Percentiles rank a stretch among this genome's conserved stretches.
These are phyloP conservation scores for Drosophila micromelanica DNA, from an alignment of 1,140 invertebrate genomes.

Conservation along the genomic window DNA sequence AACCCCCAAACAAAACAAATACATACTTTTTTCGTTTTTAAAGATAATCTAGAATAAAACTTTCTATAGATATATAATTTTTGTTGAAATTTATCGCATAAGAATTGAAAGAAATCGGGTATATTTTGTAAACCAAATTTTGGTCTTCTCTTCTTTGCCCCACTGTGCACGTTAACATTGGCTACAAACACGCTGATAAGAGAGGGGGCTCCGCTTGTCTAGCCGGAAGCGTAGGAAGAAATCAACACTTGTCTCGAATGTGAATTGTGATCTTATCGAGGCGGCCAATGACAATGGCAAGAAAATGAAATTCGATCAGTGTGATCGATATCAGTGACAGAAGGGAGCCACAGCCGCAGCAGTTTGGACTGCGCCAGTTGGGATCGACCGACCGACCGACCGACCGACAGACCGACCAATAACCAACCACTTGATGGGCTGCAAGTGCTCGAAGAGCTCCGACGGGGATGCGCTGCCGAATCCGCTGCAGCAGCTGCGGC, in stretches of 20 bases:
- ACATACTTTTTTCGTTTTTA: too few relatives aligned
- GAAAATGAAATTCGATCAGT: constrained; percentile 28
- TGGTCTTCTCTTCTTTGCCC: not conserved
- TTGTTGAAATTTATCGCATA: too few relatives aligned
- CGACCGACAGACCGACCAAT: too few relatives aligned
- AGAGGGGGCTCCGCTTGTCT: constrained; percentile 6
- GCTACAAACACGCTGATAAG: constrained; percentile 17
- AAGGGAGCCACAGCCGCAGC: constrained; percentile 1
- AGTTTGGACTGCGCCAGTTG: not conserved
- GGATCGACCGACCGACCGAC: too few relatives aligned
- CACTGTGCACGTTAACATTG: constrained; percentile 31
- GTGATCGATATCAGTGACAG: constrained; percentile 30
- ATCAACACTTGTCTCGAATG: constrained; percentile 12
- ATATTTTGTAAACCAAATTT: too few relatives aligned
- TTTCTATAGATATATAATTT: too few relatives aligned
- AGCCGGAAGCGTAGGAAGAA: constrained; percentile 45
- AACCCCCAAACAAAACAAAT: too few relatives aligned
- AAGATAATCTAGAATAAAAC: too few relatives aligned
- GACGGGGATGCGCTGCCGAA: constrained; percentile 32
- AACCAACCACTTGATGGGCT: constrained; percentile 47
- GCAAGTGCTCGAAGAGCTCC: constrained; percentile 62
- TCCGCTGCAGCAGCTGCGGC: constrained; percentile 62
- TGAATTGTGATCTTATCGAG: constrained; percentile 32
- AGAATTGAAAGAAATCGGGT: too few relatives aligned
- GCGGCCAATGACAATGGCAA: constrained; percentile 7